Evolutionary conservation across 2,888 invertebrate species (phyloP), one percentile per base, ranked within the genome.

Genomic region (Papilio gigon): DNA sequence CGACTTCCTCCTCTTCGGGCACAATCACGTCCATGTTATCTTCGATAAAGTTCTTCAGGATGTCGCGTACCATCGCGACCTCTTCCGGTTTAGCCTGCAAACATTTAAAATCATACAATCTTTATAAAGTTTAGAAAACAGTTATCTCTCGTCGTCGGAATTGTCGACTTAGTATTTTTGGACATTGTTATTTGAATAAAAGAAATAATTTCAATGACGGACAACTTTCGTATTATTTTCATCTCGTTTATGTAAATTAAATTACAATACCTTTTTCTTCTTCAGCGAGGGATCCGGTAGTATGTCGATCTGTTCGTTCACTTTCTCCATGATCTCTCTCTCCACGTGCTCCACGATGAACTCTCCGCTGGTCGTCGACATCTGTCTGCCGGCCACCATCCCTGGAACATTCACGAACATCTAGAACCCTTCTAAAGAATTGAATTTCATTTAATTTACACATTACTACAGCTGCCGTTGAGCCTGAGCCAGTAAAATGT

Each of bases 241-340:
- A n/a, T n/a, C n/a, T n/a, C n/a, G n/a, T n/a, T n/a, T n/a, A n/a
- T n/a, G n/a, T n/a, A n/a, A n/a, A n/a, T n/a, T n/a, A n/a, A n/a
- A n/a, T n/a, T n/a, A n/a, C n/a, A n/a, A n/a, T n/a, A 90, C 91
- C 88, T 90, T 91, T 68, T 89, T 91, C 71, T 88, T 91, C 77
- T 90, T 90, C 71, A 88, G 71, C 42, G 87, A 86, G 1, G 92
- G 92, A 64, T 91, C 91, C 0, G 92, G 92, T 42, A 92, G 71
- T 4, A 89, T 77, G 0, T 82, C 91, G 4, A 92, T 91, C 75
- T 90, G 90, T 1, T 88, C 87, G 35, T 90, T 79, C 1, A 91
- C 80, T 47, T 85, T 84, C 0, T 79, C 85, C 85, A 91, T 79
- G 3, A 91, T 87, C 22, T 91, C 88, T 17, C 74, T 82, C 71